Evolutionary conservation across 37 sponge, comb jelly and placozoan species (phyloP), one percentile per base, ranked within the genome.

Genomic region (Halichondria panicea): DNA sequence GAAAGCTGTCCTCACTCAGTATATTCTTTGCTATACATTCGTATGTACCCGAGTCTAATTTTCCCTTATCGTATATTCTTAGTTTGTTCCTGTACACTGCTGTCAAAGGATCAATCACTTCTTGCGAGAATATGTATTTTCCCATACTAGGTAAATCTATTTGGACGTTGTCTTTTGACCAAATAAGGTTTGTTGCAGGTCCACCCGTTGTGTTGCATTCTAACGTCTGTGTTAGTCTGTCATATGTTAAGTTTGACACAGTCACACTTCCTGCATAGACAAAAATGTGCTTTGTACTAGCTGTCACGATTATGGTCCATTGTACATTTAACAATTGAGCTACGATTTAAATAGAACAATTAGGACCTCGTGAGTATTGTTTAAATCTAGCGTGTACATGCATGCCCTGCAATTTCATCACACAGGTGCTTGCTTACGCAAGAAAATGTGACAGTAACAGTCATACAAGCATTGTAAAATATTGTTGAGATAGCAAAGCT

Each of bases 141-240:
- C 6, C 6, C 25, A 8, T 6, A 21, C n/a, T 21, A 6, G 25
- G 8, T n/a, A 6, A n/a, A 27, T 25, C 6, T 11, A 27, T 22
- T 25, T 58, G n/a, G n/a, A n/a, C 60, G n/a, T 58, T 58, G 60
- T 58, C 27, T 21, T 24, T 12, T 24, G 60, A n/a, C 60, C 60
- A 58, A 58, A n/a, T 58, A 27, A 58, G 25, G 12, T 21, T 58
- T 11, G 24, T 58, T 8, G 60, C 60, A n/a, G 60, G 60, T 24
- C 60, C 60, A 24, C 60, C 60, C 15, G 19, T 58, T 7, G 60
- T 25, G 12, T 25, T 7, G 25, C 60, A 58, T 6, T 25, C 25
- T 7, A 58, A 25, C 25, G 60, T 24, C 25, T 58, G 24, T n/a
- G 7, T 12, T 6, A 24, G 24, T 22, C n/a, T 58, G n/a, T 58